Conservation (phyloP, 2,113 vertebrate species). For the Neodontobutis hainanensis region DNA sequence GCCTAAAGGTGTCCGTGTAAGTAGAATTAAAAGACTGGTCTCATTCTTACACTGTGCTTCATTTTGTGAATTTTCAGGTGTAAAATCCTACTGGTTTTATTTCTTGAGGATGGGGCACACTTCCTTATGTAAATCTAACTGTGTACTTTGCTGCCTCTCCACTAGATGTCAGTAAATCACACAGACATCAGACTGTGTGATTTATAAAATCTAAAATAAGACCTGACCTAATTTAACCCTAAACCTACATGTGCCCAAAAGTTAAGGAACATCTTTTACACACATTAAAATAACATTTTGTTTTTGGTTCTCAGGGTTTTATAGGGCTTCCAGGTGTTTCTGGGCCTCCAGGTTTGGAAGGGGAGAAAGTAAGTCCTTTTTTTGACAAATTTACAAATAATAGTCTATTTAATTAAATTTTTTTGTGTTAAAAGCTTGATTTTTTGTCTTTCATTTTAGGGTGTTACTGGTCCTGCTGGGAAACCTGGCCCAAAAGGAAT, state of each 20-base stretch:
- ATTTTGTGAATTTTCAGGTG: conserved; percentile 49
- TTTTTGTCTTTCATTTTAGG: conserved; percentile 74
- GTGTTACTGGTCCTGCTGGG: conserved; percentile 85
- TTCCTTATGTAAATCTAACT: no score
- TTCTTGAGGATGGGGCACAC: no score
- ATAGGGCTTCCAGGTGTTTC: conserved; percentile 90
- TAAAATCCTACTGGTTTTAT: conserved; percentile 3
- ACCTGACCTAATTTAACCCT: no score
- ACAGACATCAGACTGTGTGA: not conserved
- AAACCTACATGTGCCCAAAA: no score
- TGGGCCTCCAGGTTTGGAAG: conserved; percentile 88
- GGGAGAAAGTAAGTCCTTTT: conserved; percentile 86
- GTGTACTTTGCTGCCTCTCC: not conserved
- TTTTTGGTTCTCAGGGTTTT: conserved; percentile 84
- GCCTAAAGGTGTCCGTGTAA: conserved; percentile 93
- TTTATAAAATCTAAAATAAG: no score
- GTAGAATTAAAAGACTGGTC: conserved; percentile 63
- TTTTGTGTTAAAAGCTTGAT: conserved; percentile 1
- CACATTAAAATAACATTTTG: not conserved
- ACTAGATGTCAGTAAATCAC: conserved; percentile 12
- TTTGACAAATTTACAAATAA: conserved; percentile 1
- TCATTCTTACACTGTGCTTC: conserved; percentile 7
- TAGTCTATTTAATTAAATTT: not conserved
- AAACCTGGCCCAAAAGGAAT: conserved; percentile 91
- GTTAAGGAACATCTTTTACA: no score